Base-by-base conservation (phyloP, 2,888 invertebrate genomes). In the Euzetes globulus region DNA sequence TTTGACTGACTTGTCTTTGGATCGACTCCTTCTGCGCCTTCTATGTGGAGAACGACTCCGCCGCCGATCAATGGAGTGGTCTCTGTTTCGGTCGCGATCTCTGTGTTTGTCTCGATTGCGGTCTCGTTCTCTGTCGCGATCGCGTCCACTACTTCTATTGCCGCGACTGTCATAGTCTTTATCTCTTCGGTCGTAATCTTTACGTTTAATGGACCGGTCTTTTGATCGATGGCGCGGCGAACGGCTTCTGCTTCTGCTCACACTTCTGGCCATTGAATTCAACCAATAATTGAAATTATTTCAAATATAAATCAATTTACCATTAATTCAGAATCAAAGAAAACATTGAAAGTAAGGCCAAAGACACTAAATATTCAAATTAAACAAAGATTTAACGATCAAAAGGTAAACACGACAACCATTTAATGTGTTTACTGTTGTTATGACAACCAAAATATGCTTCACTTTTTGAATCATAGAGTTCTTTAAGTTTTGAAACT, bases 101-200 rank as follows among this genome's bases (percentile, higher is more conserved):
- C 78, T 76, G 15, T 71, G 65, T 22, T 72, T 63, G 29, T 78
- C 78, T 17, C 77, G 60, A 47, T 65, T 70, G 19, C 77, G 74
- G 25, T 71, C 65, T 27, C 73, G 27, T 17, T 25, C 58, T 27
- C 17, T 19, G 9, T 74, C 29, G 11, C 29, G 15, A 47, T 71
- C 52, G 6, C 60, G 52, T 52, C 29, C 25, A 27, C 27, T 27
- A 29, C 17, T 29, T 60, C 60, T 60, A 5, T 4, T 1, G 5
- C 33, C 17, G 17, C 19, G 17, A 11, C 19, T 63, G 6, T 63
- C 63, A 6, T 19, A 33, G 27, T 63, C 33, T 63, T 19, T 63
- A 33, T 63, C 63, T 63, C 63, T 55, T 22, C 22, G n/a, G 55
- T 55, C 25, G 22, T 55, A 55, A 55, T 22, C 25, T 55, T 55